These are phyloP conservation scores for Pissodes strobi DNA, from an alignment of 1,140 invertebrate species.

Conservation along the genomic window DNA sequence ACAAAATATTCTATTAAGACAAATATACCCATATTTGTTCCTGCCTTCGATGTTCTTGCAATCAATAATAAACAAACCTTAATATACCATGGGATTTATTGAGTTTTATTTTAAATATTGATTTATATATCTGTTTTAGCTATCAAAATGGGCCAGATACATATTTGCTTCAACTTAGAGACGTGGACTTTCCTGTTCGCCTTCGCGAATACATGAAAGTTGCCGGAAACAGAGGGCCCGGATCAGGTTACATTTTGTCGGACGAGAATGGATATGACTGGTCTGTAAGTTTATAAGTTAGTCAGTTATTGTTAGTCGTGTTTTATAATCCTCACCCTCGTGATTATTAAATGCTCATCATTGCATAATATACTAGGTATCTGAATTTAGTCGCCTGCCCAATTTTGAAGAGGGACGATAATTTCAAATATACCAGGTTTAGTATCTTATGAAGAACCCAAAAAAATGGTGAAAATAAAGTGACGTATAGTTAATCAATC, in stretches of 20 bases:
- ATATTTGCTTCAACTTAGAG: constrained; percentile 88
- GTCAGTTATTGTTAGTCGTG: background rate
- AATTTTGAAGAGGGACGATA: background rate
- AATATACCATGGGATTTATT: no score
- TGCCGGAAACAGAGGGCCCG: constrained; percentile 74
- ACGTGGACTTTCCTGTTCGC: constrained; percentile 89
- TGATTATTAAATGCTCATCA: background rate
- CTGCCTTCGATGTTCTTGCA: background rate
- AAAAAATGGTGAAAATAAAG: no score
- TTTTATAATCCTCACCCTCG: background rate
- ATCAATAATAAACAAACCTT: background rate
- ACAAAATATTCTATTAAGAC: no score
- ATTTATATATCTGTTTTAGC: no score
- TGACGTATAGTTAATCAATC: no score
- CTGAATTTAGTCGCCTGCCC: background rate
- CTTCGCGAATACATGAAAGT: constrained; percentile 93
- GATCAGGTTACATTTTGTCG: constrained; percentile 64
- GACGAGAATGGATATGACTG: constrained; percentile 76
- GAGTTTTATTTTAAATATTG: no score
- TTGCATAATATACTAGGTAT: constrained; percentile 4
- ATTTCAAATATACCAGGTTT: no score
- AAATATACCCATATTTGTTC: no score
- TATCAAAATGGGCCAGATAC: constrained; percentile 96
- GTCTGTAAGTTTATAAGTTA: constrained; percentile 69
- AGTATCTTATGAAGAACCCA: no score